Conservation (phyloP, 2,888 invertebrate species). For the Parnassius apollo region DNA sequence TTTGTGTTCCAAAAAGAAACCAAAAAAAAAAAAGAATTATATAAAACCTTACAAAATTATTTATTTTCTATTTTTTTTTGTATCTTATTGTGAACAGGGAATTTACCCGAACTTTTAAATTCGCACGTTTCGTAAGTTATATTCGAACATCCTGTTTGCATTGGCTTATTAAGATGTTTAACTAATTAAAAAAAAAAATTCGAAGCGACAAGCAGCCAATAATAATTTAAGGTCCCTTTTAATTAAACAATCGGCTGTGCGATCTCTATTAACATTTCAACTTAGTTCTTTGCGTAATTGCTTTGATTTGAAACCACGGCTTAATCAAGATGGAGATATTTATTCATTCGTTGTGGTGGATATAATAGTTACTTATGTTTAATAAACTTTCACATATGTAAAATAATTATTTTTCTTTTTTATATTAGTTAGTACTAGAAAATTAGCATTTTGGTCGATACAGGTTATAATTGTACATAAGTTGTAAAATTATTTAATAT, state of each 20-base stretch:
- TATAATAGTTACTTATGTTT: slow-evolving; percentile 8
- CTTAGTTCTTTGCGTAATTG: slow-evolving; percentile 30
- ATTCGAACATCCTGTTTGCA: slow-evolving; percentile 24
- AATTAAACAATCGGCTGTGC: slow-evolving; percentile 30
- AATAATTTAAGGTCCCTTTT: slow-evolving; percentile 29
- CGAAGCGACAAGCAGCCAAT: slow-evolving; percentile 19
- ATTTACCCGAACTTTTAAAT: slow-evolving; percentile 10
- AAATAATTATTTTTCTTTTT: neutral
- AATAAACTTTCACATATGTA: slow-evolving; percentile 5
- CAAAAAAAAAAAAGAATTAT: too few species aligned
- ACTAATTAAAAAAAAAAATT: slow-evolving; percentile 31
- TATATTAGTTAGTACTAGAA: too few species aligned
- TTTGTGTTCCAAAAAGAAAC: too few species aligned
- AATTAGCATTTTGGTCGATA: too few species aligned
- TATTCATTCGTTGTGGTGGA: slow-evolving; percentile 7
- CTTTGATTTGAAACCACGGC: slow-evolving; percentile 18
- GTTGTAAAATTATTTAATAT: too few species aligned
- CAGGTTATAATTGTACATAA: too few species aligned
- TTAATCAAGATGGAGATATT: slow-evolving; percentile 21
- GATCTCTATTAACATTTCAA: slow-evolving; percentile 33
- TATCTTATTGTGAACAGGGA: neutral
- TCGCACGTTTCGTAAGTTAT: slow-evolving; percentile 1
- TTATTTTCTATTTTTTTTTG: too few species aligned
- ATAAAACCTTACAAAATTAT: too few species aligned
- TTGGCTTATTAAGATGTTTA: slow-evolving; percentile 19